A percentile compares a stretch with the other conserved stretches of the same genome.
phyloP scores from a whole-genome alignment of 2,113 vertebrate genomes.

The Mixornis gularis region DNA sequence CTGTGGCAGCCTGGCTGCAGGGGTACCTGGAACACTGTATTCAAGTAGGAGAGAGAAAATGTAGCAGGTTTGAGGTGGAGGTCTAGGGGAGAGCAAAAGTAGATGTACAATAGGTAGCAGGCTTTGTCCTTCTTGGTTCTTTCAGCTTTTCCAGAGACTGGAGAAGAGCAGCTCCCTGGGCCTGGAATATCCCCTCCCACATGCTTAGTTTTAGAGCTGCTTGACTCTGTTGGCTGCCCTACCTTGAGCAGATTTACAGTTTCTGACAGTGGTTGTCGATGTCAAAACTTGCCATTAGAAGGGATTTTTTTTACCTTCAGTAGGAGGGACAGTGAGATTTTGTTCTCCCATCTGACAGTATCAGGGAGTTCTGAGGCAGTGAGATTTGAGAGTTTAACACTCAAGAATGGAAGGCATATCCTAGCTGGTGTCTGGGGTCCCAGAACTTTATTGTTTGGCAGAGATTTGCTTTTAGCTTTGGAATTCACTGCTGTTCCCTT shows the following conservation, averaged over 20 bases:
- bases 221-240: neutral
- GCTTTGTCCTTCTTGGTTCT: neutral
- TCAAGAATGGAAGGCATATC: neutral
- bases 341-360: neutral
- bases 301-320: neutral
- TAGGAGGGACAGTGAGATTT: neutral
- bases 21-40: neutral
- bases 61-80: neutral
- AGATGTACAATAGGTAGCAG: fast-evolving
- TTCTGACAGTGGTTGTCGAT: neutral
- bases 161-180: neutral
- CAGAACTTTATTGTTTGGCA: neutral
- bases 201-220: neutral
- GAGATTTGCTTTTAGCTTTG: neutral
- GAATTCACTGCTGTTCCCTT: neutral
- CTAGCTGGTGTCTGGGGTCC: neutral
- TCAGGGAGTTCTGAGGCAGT: neutral
- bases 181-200: neutral
- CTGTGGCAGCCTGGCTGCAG: neutral
- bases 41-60: neutral
- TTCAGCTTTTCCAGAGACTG: neutral
- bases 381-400: neutral
- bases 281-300: neutral
- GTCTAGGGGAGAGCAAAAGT: neutral
- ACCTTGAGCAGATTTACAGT: neutral